These are phyloP conservation scores for Anadara kagoshimensis DNA, from an alignment of 1,140 invertebrate species.

Conservation along the genomic window DNA sequence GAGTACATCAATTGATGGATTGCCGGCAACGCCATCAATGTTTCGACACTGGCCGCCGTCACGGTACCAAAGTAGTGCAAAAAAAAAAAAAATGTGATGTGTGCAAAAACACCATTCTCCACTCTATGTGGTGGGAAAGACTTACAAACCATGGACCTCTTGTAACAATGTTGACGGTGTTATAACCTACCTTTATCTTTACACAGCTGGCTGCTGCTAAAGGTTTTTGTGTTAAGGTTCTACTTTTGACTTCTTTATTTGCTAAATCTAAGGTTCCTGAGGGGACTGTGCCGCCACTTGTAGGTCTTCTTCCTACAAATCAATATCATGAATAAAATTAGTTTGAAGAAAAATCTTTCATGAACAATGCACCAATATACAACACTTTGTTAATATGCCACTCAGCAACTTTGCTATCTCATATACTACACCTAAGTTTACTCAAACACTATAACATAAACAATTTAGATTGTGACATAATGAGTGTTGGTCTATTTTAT, in stretches of 20 bases:
- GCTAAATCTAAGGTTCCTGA: background rate
- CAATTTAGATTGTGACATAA: too few species aligned
- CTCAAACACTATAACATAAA: too few species aligned
- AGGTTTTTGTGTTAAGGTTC: constrained; percentile 1
- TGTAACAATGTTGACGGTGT: background rate
- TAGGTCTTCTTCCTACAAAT: background rate
- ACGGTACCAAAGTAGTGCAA: too few species aligned
- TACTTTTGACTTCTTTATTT: background rate
- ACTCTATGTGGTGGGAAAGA: constrained; percentile 12
- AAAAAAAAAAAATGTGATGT: too few species aligned
- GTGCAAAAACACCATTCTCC: background rate
- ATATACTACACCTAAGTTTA: too few species aligned
- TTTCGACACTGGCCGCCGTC: too few species aligned
- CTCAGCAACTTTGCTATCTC: too few species aligned
- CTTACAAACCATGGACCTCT: constrained; percentile 13
- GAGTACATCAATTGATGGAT: too few species aligned
- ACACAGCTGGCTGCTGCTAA: background rate
- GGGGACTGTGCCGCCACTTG: background rate
- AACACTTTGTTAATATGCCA: background rate
- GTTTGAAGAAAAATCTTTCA: background rate
- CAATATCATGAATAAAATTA: background rate
- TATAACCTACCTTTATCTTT: constrained; percentile 18
- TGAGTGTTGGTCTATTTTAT: too few species aligned
- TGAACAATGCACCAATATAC: background rate
- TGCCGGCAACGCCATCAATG: too few species aligned